A percentile compares a stretch with the other conserved stretches of the same genome.
These are phyloP conservation scores for Chloropsis cyanopogon DNA, from an alignment of 2,113 vertebrate genomes.

Conservation along the genomic window DNA sequence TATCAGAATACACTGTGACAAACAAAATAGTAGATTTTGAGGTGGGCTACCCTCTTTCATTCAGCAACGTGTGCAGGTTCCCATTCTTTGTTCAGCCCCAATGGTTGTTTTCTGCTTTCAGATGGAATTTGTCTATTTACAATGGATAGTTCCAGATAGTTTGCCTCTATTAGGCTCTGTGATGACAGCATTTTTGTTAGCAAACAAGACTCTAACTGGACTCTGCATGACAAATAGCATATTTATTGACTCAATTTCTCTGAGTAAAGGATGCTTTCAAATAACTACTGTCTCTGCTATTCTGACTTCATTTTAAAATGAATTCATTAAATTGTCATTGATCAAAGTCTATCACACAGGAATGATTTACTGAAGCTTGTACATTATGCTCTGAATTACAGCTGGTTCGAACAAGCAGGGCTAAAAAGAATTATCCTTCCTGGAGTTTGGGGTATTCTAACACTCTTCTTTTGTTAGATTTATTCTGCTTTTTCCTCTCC, in stretches of 20 bases:
- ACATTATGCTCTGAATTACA: background rate
- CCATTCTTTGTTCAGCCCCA: background rate
- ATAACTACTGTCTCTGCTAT: conserved; percentile 44
- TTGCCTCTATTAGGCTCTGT: conserved; percentile 33
- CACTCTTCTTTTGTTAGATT: background rate
- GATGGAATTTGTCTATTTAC: conserved; percentile 32
- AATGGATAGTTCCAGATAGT: conserved; percentile 36
- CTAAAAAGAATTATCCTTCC: background rate
- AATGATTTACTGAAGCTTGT: conserved; percentile 29
- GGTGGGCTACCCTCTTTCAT: background rate
- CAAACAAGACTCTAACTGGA: conserved; percentile 61
- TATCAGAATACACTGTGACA: background rate
- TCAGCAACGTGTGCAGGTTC: background rate
- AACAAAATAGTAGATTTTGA: background rate
- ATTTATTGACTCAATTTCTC: conserved; percentile 68
- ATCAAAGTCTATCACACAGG: conserved; percentile 51
- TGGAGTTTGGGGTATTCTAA: background rate
- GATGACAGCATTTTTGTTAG: conserved; percentile 58
- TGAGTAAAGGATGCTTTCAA: conserved; percentile 44
- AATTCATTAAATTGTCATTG: conserved; percentile 68
- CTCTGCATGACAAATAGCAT: conserved; percentile 60
- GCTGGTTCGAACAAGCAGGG: background rate
- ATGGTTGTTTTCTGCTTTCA: conserved; percentile 48
- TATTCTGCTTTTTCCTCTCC: background rate
- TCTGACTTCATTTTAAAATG: conserved; percentile 56